Percentiles rank a stretch among this genome's conserved stretches.
These are phyloP conservation scores for Brachypteracias leptosomus DNA, from an alignment of 2,113 vertebrate genomes.

Conservation along the genomic window DNA sequence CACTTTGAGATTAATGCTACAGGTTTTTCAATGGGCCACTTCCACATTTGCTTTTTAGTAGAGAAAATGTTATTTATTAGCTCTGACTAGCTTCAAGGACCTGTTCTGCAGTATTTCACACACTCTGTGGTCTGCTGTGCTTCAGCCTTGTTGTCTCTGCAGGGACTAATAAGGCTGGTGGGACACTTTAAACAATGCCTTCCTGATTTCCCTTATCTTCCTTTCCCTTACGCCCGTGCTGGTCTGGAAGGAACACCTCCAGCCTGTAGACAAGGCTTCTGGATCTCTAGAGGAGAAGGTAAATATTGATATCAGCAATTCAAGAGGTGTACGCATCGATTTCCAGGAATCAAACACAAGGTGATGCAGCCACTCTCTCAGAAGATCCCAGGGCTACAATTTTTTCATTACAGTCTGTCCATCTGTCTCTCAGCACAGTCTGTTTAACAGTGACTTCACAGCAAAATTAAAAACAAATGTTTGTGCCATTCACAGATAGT, in stretches of 20 bases:
- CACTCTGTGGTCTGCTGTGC: background rate
- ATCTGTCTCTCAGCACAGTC: background rate
- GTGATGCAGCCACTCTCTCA: background rate
- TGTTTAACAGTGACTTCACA: background rate
- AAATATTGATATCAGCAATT: background rate
- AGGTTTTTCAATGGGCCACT: background rate
- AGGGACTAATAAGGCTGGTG: background rate
- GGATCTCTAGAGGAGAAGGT: no score
- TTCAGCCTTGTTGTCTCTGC: background rate
- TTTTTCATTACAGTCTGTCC: background rate
- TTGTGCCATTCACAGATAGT: background rate
- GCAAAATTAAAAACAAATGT: background rate
- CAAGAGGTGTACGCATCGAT: background rate
- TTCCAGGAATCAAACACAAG: background rate
- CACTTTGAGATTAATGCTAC: background rate
- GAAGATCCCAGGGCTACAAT: no score
- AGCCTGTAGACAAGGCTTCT: background rate
- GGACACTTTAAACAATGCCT: background rate
- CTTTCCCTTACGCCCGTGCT: fast-evolving
- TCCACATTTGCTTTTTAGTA: background rate
- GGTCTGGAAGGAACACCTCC: background rate
- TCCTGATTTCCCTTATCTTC: background rate
- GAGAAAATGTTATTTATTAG: background rate
- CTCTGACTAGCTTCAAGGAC: background rate
- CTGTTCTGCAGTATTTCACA: background rate